Evolutionary conservation across 2,888 invertebrate species (phyloP).

Genomic region (Invenusta paracnida): DNA sequence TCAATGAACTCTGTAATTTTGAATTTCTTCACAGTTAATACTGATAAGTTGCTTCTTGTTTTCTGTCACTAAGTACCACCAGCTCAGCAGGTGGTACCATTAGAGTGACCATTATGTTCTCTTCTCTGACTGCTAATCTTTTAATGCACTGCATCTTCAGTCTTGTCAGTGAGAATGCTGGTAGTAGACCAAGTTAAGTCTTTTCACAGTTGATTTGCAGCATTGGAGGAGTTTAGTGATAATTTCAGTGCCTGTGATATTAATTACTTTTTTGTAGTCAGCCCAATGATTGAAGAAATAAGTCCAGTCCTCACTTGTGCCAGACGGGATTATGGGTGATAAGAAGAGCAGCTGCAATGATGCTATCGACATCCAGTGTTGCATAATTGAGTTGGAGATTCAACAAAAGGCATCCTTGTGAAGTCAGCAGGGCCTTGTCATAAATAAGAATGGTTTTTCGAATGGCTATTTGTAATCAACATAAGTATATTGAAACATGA

Average conservation of each 20-base stretch:
- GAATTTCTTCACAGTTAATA: slow-evolving; percentile 43
- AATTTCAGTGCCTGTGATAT: slow-evolving; percentile 43
- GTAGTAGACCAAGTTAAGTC: too few relatives aligned
- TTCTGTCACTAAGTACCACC: slow-evolving; percentile 38
- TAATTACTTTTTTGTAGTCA: slow-evolving; percentile 47
- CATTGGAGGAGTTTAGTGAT: slow-evolving; percentile 48
- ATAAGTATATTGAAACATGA: neutral
- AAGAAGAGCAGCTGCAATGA: slow-evolving; percentile 45
- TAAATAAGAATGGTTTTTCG: neutral
- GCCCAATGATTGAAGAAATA: slow-evolving; percentile 43
- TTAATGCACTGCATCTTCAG: too few relatives aligned
- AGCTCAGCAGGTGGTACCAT: neutral
- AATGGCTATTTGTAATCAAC: neutral
- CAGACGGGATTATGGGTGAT: slow-evolving; percentile 41
- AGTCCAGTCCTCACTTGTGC: slow-evolving; percentile 43
- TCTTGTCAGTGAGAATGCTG: too few relatives aligned
- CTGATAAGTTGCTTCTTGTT: slow-evolving; percentile 46
- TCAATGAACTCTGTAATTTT: neutral
- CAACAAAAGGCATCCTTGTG: neutral
- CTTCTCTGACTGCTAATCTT: too few relatives aligned
- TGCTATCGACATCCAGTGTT: slow-evolving; percentile 45
- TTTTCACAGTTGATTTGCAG: too few relatives aligned
- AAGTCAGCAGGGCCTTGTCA: neutral
- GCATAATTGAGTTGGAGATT: slow-evolving; percentile 37
- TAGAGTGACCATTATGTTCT: too few relatives aligned